Conservation (phyloP, 2,113 vertebrate genomes). For the Garra rufa region DNA sequence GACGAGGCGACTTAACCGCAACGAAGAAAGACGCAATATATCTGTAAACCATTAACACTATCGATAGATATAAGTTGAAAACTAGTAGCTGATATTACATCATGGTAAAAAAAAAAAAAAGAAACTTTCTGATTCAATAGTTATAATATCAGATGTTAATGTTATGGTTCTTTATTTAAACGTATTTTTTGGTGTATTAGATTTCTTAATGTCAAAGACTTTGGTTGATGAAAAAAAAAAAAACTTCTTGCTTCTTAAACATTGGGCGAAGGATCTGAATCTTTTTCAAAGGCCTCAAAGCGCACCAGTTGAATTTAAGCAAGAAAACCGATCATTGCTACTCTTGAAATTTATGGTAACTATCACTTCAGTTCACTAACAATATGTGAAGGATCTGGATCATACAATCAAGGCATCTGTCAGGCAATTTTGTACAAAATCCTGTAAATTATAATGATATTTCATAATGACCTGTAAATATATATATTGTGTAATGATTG, state of each 20-base stretch:
- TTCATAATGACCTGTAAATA: constrained; percentile 95
- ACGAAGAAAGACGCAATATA: constrained; percentile 74
- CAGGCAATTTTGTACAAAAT: constrained; percentile 89
- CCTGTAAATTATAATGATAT: constrained; percentile 90
- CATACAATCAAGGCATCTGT: constrained; percentile 94
- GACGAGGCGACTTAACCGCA: no score
- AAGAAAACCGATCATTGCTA: constrained; percentile 72
- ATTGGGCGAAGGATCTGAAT: constrained; percentile 71
- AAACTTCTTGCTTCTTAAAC: constrained; percentile 54
- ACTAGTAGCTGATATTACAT: constrained; percentile 79
- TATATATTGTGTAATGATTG: constrained; percentile 94
- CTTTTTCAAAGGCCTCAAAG: constrained; percentile 76
- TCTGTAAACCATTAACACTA: constrained; percentile 76
- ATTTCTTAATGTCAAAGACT: constrained; percentile 76
- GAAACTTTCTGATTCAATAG: constrained; percentile 78
- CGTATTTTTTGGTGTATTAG: constrained; percentile 80
- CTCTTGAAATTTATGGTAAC: constrained; percentile 52
- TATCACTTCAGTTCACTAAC: constrained; percentile 29
- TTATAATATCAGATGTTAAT: constrained; percentile 77
- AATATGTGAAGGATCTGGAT: constrained; percentile 69
- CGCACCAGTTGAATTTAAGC: constrained; percentile 68
- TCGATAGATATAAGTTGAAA: constrained; percentile 77
- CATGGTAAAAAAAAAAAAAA: constrained; percentile 76
- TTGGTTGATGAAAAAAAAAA: constrained; percentile 67
- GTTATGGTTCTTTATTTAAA: constrained; percentile 80